A percentile compares a stretch with the other conserved stretches of the same genome.
These are phyloP conservation scores for Erebia palarica DNA, from an alignment of 2,888 invertebrate species.

Conservation along the genomic window DNA sequence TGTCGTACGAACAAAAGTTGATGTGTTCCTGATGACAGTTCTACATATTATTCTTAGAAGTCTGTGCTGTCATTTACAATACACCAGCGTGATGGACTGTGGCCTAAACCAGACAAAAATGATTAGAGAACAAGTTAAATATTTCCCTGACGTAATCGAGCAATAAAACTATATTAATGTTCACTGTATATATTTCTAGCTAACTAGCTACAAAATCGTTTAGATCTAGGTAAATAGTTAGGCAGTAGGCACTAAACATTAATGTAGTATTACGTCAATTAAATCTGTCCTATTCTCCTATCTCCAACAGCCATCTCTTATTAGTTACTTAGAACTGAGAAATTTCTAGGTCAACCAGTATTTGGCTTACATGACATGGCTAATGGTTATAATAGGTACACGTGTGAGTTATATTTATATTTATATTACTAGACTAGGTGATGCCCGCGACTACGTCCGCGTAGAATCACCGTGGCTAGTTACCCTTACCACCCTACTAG, in stretches of 20 bases:
- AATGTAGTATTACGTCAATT: constrained; percentile 34
- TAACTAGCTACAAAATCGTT: background rate
- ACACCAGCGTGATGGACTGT: too few relatives aligned
- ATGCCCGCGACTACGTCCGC: too few relatives aligned
- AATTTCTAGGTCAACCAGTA: constrained; percentile 38
- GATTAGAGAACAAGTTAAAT: too few relatives aligned
- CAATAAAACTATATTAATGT: background rate
- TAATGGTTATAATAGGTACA: background rate
- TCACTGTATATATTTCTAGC: background rate
- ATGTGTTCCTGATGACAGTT: too few relatives aligned
- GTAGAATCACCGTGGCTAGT: too few relatives aligned
- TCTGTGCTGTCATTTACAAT: too few relatives aligned
- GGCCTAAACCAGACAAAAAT: too few relatives aligned
- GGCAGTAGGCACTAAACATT: constrained; percentile 16
- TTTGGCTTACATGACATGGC: constrained; percentile 7
- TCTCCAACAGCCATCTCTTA: constrained; percentile 35
- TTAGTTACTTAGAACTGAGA: constrained; percentile 33
- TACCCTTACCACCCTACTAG: too few relatives aligned
- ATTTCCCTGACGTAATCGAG: too few relatives aligned
- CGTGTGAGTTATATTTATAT: constrained; percentile 6
- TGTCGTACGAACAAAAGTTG: too few relatives aligned
- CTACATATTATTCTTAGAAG: too few relatives aligned
- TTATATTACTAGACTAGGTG: background rate
- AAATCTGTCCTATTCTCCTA: constrained; percentile 31
- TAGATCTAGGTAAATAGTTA: constrained; percentile 3